phyloP scores from a whole-genome alignment of 2,888 invertebrate species.

The Oligia fasciuncula region DNA sequence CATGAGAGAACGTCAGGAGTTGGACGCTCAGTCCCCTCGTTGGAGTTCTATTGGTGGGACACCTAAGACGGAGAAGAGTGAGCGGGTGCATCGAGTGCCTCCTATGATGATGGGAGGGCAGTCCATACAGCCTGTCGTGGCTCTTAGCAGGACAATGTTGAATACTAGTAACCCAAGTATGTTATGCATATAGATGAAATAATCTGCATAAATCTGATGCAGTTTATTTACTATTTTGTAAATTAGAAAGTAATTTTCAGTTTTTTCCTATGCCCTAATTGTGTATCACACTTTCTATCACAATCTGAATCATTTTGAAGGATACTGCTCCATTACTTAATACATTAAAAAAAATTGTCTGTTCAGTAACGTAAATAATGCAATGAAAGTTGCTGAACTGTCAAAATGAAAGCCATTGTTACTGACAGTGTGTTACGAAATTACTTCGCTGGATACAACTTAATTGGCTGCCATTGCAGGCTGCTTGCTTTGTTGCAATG shows the following conservation, averaged over 20 bases:
- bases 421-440: not conserved
- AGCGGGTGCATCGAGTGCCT: constrained; percentile 81
- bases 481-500: not conserved
- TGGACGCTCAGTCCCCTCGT: constrained; percentile 74
- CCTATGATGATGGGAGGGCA: constrained; percentile 83
- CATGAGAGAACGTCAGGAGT: constrained; percentile 74
- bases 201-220: not conserved
- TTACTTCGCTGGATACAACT: not conserved
- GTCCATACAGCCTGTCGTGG: constrained; percentile 85
- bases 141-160: constrained; percentile 79
- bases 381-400: too few relatives aligned
- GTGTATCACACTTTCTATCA: too few relatives aligned
- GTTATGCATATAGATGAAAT: constrained; percentile 38
- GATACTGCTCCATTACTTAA: not conserved
- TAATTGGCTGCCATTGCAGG: not conserved
- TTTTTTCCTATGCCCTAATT: not conserved
- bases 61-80: constrained; percentile 67
- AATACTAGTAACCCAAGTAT: constrained; percentile 77
- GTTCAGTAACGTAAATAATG: too few relatives aligned
- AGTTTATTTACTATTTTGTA: not conserved
- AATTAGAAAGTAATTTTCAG: not conserved
- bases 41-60: constrained; percentile 81
- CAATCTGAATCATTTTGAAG: too few relatives aligned
- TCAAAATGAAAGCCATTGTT: too few relatives aligned
- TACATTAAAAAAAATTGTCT: not conserved